Base-by-base conservation (phyloP, 2,113 vertebrate genomes). In the Circaetus gallicus region DNA sequence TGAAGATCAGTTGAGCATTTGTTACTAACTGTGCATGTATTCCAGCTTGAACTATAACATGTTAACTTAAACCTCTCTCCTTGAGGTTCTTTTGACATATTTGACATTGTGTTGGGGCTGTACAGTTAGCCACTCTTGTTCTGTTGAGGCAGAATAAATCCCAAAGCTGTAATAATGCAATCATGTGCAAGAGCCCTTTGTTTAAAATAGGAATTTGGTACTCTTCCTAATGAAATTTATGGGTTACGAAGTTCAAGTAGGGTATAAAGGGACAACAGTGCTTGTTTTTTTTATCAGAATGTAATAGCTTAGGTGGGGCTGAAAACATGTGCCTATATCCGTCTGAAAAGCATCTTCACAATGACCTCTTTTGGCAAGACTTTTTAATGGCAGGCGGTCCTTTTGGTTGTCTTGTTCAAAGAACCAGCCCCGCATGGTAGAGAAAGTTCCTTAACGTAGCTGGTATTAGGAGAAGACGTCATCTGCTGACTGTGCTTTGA, bases 221-320 rank as follows among this genome's bases (percentile, higher is more conserved):
- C n/a, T 67, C 29, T 47, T 82, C 26, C 11, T 77, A 77, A 77
- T 38, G 6, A 86, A 78, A 61, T 52, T 2, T 18, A 11, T 34
- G 1, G 2, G 8, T 38, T 89, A 66, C 50, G 56, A 38, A 38
- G 38, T 38, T 38, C 38, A 38, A 38, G 38, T 38, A 38, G 38
- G 38, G 9, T 38, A 38, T 38, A 38, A 38, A 38, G 38, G 38
- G 38, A 38, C 38, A 38, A 38, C 38, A 38, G 38, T 38, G 38
- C 38, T 38, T 38, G 38, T 38, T 38, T 38, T 49, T 47, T 49
- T 49, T 49, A 49, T 49, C 22, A 49, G 19, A 49, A 22, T 49
- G 7, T 45, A 63, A 62, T 28, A 49, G 6, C 25, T 52, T 40
- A 31, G 1, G 14, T 53, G 0, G 0, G 42, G 8, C 13, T 74